A percentile compares a stretch with the other conserved stretches of the same genome.
phyloP scores from a whole-genome alignment of 2,888 invertebrate species.

The Trichogramma dendrolimi region DNA sequence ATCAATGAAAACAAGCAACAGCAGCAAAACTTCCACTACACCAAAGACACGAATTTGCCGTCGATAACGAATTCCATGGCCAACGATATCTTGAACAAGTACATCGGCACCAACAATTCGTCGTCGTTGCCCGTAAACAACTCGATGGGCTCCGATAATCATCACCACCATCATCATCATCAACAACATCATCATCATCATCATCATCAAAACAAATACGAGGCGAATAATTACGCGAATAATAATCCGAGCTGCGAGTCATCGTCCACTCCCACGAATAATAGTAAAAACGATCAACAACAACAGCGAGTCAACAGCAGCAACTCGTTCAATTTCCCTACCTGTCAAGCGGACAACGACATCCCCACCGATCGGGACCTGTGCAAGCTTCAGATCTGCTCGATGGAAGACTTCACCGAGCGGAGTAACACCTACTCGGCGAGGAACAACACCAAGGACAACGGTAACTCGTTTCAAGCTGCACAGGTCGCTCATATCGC shows the following conservation, averaged over 20 bases:
- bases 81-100: constrained; percentile 29
- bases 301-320: too few species aligned
- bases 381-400: constrained; percentile 30
- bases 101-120: constrained; percentile 7
- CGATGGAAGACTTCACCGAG: constrained; percentile 30
- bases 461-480: constrained; percentile 13
- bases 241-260: too few species aligned
- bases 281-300: too few species aligned
- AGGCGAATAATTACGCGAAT: too few species aligned
- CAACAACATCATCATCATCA: constrained; percentile 21
- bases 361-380: constrained; percentile 23
- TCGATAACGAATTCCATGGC: constrained; percentile 26
- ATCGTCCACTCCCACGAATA: too few species aligned
- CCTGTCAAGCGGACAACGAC: constrained; percentile 13
- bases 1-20: constrained; percentile 17
- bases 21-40: constrained; percentile 28
- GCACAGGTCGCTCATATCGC: background rate
- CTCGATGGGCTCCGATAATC: too few species aligned
- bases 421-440: constrained; percentile 28
- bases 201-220: too few species aligned
- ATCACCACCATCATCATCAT: background rate
- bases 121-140: background rate
- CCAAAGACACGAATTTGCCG: constrained; percentile 22
- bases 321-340: constrained; percentile 16
- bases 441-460: constrained; percentile 24